A percentile compares a stretch with the other conserved stretches of the same genome.
phyloP scores from a whole-genome alignment of 2,888 invertebrate genomes.

The Tetragonisca angustula region DNA sequence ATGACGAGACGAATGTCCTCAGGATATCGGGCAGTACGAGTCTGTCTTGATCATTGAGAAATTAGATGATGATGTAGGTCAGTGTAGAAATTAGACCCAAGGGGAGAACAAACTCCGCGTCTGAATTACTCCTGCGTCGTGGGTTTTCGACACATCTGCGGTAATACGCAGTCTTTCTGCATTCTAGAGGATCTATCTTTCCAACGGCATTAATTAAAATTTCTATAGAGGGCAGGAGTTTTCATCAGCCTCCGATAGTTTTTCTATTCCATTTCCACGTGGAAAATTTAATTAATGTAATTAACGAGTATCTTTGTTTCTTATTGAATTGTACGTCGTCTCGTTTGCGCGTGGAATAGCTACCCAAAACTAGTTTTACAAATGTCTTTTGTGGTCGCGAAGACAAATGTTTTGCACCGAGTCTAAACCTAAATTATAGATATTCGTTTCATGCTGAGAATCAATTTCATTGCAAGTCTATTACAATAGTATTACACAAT shows the following conservation, averaged over 20 bases:
- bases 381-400: not conserved
- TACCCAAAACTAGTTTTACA: not conserved
- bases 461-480: too few relatives aligned
- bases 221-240: not conserved
- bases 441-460: too few relatives aligned
- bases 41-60: not conserved
- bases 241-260: not conserved
- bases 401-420: too few relatives aligned
- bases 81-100: not conserved
- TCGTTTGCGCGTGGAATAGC: not conserved
- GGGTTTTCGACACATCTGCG: not conserved
- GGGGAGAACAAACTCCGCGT: not conserved
- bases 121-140: not conserved
- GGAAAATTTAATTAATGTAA: not conserved
- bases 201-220: not conserved
- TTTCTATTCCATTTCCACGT: not conserved
- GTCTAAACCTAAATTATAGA: too few relatives aligned
- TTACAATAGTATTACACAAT: too few relatives aligned
- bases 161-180: not conserved
- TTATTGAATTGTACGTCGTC: not conserved
- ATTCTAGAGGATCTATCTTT: not conserved
- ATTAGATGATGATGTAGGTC: not conserved
- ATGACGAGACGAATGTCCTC: not conserved
- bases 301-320: too few relatives aligned
- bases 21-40: not conserved